Base-by-base conservation (phyloP, 2,888 invertebrate species). In the Diogma glabrata region DNA sequence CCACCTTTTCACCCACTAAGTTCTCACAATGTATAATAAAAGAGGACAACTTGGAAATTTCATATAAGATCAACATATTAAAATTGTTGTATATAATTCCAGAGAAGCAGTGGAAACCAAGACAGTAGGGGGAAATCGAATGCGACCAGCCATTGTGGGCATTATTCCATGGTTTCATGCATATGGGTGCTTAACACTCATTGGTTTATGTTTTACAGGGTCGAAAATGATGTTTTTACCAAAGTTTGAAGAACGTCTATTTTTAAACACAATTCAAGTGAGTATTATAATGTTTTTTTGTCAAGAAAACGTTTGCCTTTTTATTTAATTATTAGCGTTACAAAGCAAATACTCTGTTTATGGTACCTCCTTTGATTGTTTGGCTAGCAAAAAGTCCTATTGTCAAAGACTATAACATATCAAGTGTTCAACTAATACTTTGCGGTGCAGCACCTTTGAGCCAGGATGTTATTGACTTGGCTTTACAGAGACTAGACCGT, bases 401-500 rank as follows among this genome's bases (percentile, higher is more conserved):
- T 47, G 83, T 87, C 3, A 73, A 78, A 38, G 76, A 83, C 54
- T 90, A 84, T 62, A 82, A 93, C 65, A 69, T 93, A 52, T 79
- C 82, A 0, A 81, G 79, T 10, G 64, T 93, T 3, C 74, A 77
- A 59, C 75, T 77, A 47, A 72, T 91, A 47, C 75, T 84, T 64
- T 81, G 82, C 60, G 91, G 88, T 1, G 92, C 92, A 3, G 91
- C 92, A 0, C 85, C 92, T 0, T 71, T 92, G 8, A 84, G 87
- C 1, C 76, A 75, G 59, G 82, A 84, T 54, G 76, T 85, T 54
- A 81, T 83, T 60, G 71, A 73, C 54, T 77, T 78, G 52, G 67
- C 70, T n/a, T 65, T 60, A 50, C 57, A 64, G 3, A 63, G 65
- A 48, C 64, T 69, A 52, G 67, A 67, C 5, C 61, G 80, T 22